Conservation (phyloP, 2,888 invertebrate genomes). For the Drosophila sordidula region DNA sequence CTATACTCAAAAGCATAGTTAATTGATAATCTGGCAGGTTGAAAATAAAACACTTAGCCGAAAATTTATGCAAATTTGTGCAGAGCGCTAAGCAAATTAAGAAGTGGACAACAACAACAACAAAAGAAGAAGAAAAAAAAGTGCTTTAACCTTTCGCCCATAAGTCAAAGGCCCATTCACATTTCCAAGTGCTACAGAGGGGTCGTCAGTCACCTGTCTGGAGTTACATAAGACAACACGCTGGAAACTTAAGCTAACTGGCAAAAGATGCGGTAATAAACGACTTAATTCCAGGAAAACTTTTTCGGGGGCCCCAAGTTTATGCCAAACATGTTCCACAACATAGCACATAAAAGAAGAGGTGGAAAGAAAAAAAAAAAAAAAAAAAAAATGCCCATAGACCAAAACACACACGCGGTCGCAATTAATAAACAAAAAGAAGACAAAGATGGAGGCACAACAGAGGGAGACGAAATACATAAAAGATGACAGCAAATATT, state of each 20-base stretch:
- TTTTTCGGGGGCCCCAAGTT: constrained; percentile 25
- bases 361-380: background rate
- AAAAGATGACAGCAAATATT: constrained; percentile 67
- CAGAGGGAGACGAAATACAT: constrained; percentile 19
- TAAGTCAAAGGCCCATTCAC: constrained; percentile 42
- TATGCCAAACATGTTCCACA: constrained; percentile 60
- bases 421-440: constrained; percentile 63
- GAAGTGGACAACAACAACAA: background rate
- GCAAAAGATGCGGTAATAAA: constrained; percentile 58
- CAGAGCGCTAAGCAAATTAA: constrained; percentile 19
- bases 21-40: constrained; percentile 11
- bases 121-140: constrained; percentile 19
- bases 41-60: constrained; percentile 20
- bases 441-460: constrained; percentile 10
- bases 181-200: constrained; percentile 24
- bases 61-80: constrained; percentile 45
- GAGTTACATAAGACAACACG: constrained; percentile 40
- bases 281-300: constrained; percentile 60
- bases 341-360: constrained; percentile 24
- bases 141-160: constrained; percentile 47
- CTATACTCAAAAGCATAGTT: constrained; percentile 17
- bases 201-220: constrained; percentile 43
- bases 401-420: constrained; percentile 39
- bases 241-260: constrained; percentile 15
- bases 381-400: constrained; percentile 7